A percentile compares a stretch with the other conserved stretches of the same genome.
These are phyloP conservation scores for Blennius ocellaris DNA, from an alignment of 2,113 vertebrate genomes.

Conservation along the genomic window DNA sequence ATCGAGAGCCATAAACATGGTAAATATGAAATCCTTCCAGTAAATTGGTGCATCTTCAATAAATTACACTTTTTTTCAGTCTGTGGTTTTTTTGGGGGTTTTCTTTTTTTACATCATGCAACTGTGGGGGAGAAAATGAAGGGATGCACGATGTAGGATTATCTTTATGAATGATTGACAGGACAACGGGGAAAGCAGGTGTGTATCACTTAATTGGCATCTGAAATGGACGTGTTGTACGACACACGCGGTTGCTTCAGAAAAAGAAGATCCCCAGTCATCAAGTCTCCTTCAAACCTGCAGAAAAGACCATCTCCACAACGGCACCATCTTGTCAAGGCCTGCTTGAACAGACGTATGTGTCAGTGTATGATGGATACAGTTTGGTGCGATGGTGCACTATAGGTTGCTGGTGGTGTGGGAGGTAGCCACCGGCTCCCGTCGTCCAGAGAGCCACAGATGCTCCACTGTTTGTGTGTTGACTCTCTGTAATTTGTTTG, in stretches of 20 bases:
- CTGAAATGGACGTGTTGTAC: neutral
- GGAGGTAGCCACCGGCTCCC: slow-evolving; percentile 73
- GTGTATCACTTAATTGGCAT: neutral
- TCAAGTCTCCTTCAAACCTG: slow-evolving; percentile 17
- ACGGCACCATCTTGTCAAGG: neutral
- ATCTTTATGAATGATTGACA: neutral
- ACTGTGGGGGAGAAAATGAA: neutral
- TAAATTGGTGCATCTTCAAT: neutral
- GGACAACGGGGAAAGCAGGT: neutral
- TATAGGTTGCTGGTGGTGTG: slow-evolving; percentile 49
- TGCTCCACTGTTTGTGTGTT: slow-evolving; percentile 99
- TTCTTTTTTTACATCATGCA: neutral
- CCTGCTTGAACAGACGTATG: slow-evolving; percentile 11
- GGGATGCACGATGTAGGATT: neutral
- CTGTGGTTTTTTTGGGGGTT: too few species aligned
- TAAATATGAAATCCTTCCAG: neutral
- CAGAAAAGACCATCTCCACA: neutral
- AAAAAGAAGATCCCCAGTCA: neutral
- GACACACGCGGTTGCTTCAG: neutral
- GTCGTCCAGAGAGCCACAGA: slow-evolving; percentile 94
- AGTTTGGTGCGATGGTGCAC: slow-evolving; percentile 34
- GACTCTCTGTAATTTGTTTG: slow-evolving; percentile 99
- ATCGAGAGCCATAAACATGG: too few species aligned
- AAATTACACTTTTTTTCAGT: neutral
- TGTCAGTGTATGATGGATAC: slow-evolving; percentile 29